Evolutionary conservation across 1,140 invertebrate species (phyloP), one percentile per base, ranked within the genome.

Genomic region (Luehdorfia chinensis): DNA sequence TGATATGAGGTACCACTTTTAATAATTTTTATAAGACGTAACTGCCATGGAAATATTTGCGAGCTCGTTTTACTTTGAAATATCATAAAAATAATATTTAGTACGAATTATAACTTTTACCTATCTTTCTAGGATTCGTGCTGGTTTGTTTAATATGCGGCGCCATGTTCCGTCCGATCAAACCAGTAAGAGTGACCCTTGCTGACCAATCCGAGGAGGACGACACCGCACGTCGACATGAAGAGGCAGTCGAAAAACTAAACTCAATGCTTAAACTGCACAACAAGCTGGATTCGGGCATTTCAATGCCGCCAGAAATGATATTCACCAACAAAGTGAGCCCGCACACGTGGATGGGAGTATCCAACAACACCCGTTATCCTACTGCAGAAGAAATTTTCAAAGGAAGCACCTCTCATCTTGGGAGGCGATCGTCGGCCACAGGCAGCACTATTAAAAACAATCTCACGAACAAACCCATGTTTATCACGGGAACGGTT

Each of bases 131-230:
- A 93, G 92, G 89, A 4, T 89, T 95, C 55, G 81, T 94, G 7
- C 66, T 96, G 6, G 87, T 92, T 31, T 97, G 96, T 75, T 88
- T 90, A 0, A 56, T 95, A n/a, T 95, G 93, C 62, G 95, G 95
- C 7, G 83, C 91, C 0, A 84, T 96, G 60, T 98, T 95, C 72
- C 90, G 94, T 31, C 95, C 95, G 0, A 87, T 97, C 7, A 90
- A 93, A 49, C 92, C 93, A 0, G 89, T 92, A 1, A 89, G 90
- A 50, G 89, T 94, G 6, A 89, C 88, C 3, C 76, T 87, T 4
- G 69, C 79, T 5, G 69, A 83, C 14, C 59, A 74, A 49, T 58
- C 87, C 59, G 73, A 85, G 7, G 84, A 88, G 27, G 80, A 83
- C 12, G 85, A 77, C 19, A 68, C 70, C 0, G 77, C 83, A 9